Conservation (phyloP, 2,888 invertebrate species). For the Graphium colonna region DNA sequence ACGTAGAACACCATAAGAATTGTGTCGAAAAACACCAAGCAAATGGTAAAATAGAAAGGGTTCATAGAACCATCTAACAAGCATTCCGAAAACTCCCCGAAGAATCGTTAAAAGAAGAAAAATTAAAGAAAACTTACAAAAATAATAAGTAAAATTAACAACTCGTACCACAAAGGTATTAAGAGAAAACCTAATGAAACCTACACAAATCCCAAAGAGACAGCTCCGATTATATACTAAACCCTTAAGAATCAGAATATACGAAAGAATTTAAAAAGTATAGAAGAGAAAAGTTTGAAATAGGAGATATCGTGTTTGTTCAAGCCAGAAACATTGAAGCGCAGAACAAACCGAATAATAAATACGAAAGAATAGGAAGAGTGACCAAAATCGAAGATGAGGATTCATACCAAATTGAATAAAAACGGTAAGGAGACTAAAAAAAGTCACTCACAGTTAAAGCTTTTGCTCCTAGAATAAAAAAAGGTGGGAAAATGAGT, state of each 20-base stretch:
- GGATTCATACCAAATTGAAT: background rate
- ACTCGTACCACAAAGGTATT: background rate
- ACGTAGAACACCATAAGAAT: background rate
- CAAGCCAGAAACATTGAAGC: background rate
- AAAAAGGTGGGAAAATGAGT: too few species aligned
- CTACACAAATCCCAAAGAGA: background rate
- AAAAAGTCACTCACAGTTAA: background rate
- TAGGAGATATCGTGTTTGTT: background rate
- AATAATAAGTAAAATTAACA: background rate
- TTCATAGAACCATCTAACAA: background rate
- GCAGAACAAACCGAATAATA: too few species aligned
- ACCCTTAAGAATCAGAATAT: background rate
- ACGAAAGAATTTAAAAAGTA: background rate
- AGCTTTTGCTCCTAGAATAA: too few species aligned
- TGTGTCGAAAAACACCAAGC: background rate
- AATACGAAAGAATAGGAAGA: background rate
- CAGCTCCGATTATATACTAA: background rate
- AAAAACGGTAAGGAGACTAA: background rate
- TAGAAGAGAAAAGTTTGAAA: background rate
- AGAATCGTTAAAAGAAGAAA: background rate
- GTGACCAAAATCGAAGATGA: background rate
- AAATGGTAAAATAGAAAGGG: background rate
- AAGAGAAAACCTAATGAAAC: background rate
- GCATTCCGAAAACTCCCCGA: background rate
- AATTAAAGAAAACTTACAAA: background rate